Base-by-base conservation (phyloP, 1,140 invertebrate species). In the Semibalanus balanoides region DNA sequence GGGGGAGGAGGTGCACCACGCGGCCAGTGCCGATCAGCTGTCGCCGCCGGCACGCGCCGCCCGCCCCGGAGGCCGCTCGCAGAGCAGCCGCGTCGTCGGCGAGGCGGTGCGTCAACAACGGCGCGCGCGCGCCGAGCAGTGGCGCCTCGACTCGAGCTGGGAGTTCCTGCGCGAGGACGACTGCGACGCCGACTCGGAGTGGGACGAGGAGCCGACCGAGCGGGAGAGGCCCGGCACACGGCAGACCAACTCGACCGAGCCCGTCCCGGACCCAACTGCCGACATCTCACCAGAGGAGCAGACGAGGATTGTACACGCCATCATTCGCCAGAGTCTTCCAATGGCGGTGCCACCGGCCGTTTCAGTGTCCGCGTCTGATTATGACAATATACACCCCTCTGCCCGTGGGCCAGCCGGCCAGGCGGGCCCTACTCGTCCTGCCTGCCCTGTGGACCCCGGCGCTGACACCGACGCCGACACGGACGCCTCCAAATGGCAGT, bases 21-120 rank as follows among this genome's bases (percentile, higher is more conserved):
- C 71, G 87, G 87, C n/a, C 91, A 91, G 79, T 88, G 90, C 0
- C 89, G 91, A 17, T 87, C 88, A 79, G 90, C 90, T 11, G 90
- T 90, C 0, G 87, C 87, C 77, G 87, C 91, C 28, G 78, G 77
- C 30, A 70, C 73, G 30, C 77, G 78, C 70, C 71, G 70, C 43
- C 31, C 51, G n/a, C 74, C 51, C 1, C 40, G 70, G 14, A 7
- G 51, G 11, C 11, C 51, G 51, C 51, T 64, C 51, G 3, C 51
- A 64, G 51, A 64, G 51, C 51, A 64, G 51, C 76, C 64, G 76
- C 5, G 35, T 17, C 17, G 35, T 40, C 5, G 35, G 35, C 17
- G 35, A 40, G 17, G 5, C 5, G 35, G 35, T 40, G 35, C 35
- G 35, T 40, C 35, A 40, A 27, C 35, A 40, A 27, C 25, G 30